Percentiles rank a stretch among this genome's conserved stretches.
These are phyloP conservation scores for Hoplias malabaricus DNA, from an alignment of 2,113 vertebrate species.

Conservation along the genomic window DNA sequence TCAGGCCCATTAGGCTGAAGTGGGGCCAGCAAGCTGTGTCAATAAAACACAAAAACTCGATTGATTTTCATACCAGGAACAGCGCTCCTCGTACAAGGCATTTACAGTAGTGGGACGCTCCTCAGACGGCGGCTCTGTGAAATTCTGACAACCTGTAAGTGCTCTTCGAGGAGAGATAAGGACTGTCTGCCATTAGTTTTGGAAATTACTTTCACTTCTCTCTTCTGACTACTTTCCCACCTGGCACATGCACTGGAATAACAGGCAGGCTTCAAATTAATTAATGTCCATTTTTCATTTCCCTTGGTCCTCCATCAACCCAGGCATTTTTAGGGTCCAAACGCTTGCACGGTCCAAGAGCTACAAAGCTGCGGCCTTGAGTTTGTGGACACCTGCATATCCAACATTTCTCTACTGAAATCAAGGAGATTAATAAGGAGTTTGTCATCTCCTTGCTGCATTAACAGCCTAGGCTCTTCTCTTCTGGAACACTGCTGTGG, in stretches of 20 bases:
- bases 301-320: background rate
- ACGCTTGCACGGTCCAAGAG: background rate
- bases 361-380: too few species aligned
- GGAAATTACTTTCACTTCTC: background rate
- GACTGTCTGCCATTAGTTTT: conserved; percentile 30
- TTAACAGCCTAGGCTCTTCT: too few species aligned
- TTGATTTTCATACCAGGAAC: conserved; percentile 32
- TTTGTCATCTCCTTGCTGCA: too few species aligned
- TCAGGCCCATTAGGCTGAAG: conserved; percentile 40
- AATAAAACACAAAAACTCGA: conserved; percentile 34
- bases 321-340: too few species aligned
- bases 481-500: too few species aligned
- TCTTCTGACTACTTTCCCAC: conserved; percentile 4
- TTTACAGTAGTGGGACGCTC: conserved; percentile 11
- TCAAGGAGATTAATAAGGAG: too few species aligned
- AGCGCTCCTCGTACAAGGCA: background rate
- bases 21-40: conserved; percentile 37
- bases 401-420: too few species aligned
- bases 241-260: background rate
- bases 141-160: conserved; percentile 17
- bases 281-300: background rate
- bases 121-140: background rate
- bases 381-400: too few species aligned
- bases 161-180: conserved; percentile 5
- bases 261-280: background rate